Evolutionary conservation across 1,140 invertebrate genomes (phyloP).

Genomic region (Nomia melanderi): DNA sequence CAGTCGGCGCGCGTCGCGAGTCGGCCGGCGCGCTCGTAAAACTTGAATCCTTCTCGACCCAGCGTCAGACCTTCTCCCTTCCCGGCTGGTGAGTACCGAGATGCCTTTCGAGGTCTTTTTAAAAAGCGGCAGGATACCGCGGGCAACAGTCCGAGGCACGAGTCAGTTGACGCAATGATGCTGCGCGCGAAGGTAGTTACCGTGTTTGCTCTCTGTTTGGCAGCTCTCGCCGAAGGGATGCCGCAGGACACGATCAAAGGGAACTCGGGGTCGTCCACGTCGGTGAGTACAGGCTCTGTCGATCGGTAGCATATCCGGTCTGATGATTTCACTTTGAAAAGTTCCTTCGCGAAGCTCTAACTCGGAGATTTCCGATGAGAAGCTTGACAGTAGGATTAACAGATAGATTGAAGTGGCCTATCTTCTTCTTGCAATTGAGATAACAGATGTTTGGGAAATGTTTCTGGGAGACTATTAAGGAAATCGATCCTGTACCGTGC

Average conservation of each 20-base stretch:
- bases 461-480: too few relatives aligned
- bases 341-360: too few relatives aligned
- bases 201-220: conserved; percentile 50
- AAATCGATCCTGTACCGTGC: too few relatives aligned
- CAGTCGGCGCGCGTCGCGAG: background rate
- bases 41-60: background rate
- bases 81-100: conserved; percentile 40
- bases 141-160: background rate
- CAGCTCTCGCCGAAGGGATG: conserved; percentile 45
- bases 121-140: conserved; percentile 47
- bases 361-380: too few relatives aligned
- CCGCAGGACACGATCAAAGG: conserved; percentile 22
- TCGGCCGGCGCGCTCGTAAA: background rate
- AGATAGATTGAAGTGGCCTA: too few relatives aligned
- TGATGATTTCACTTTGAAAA: too few relatives aligned
- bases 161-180: conserved; percentile 73
- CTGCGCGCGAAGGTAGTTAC: conserved; percentile 64
- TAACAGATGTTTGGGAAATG: too few relatives aligned
- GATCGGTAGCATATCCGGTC: too few relatives aligned
- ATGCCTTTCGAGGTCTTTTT: conserved; percentile 47
- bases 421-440: too few relatives aligned
- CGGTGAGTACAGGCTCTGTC: conserved; percentile 60
- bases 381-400: too few relatives aligned
- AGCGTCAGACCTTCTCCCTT: conserved; percentile 47
- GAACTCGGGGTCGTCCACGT: conserved; percentile 41